Evolutionary conservation across 2,113 vertebrate species (phyloP).

Genomic region (Paradisaea rubra): DNA sequence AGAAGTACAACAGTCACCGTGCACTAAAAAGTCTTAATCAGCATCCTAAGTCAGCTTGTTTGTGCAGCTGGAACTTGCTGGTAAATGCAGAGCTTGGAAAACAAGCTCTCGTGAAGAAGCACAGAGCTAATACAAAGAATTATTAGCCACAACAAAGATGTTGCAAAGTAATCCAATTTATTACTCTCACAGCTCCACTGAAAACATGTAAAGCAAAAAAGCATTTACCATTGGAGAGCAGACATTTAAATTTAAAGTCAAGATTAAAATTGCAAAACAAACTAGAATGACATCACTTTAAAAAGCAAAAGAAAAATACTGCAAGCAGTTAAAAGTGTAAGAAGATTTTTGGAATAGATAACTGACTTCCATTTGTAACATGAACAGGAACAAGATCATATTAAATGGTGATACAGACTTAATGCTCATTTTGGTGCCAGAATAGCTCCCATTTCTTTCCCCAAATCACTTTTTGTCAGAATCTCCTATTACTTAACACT

Average conservation of each 20-base stretch:
- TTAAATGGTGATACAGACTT: neutral
- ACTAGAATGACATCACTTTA: neutral
- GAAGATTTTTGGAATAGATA: neutral
- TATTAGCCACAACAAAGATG: neutral
- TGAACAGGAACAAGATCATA: neutral
- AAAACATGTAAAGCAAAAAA: neutral
- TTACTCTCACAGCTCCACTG: neutral
- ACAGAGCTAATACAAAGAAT: neutral
- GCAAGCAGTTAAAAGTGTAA: neutral
- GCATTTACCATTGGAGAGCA: neutral
- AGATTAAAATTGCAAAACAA: neutral
- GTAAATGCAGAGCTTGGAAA: conserved; percentile 16
- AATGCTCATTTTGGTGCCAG: neutral
- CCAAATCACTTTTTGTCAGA: neutral
- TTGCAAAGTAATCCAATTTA: conserved; percentile 11
- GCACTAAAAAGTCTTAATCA: conserved; percentile 13
- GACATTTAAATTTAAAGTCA: neutral
- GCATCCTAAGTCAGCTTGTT: conserved; percentile 25
- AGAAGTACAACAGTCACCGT: neutral
- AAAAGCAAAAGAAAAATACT: neutral
- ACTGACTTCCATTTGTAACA: neutral
- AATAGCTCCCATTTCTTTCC: neutral
- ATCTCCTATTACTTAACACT: neutral
- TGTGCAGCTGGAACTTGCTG: conserved; percentile 35
- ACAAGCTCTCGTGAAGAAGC: neutral